These are phyloP conservation scores for Andrena bicolor DNA, from an alignment of 2,888 invertebrate species.

Conservation along the genomic window DNA sequence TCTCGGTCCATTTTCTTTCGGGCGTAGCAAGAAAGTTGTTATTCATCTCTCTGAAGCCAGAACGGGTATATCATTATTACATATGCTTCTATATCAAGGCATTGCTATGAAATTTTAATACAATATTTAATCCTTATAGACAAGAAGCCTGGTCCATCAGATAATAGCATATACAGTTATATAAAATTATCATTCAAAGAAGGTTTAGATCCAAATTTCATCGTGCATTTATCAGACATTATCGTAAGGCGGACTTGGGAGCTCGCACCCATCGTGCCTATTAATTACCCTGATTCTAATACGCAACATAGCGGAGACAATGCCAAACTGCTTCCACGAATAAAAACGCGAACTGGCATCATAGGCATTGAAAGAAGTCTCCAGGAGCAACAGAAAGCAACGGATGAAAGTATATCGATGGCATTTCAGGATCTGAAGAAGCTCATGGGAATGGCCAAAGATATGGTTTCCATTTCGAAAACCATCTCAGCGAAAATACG, in stretches of 20 bases:
- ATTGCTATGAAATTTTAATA: background rate
- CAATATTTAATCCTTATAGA: conserved; percentile 80
- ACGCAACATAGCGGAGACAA: conserved; percentile 32
- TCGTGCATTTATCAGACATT: conserved; percentile 88
- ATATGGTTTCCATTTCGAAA: conserved; percentile 97
- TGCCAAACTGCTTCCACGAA: conserved; percentile 82
- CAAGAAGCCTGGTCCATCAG: conserved; percentile 91
- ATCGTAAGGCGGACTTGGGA: conserved; percentile 90
- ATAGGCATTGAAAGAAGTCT: conserved; percentile 97
- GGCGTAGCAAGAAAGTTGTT: conserved; percentile 92
- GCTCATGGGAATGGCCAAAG: conserved; percentile 98
- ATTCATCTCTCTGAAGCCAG: conserved; percentile 90
- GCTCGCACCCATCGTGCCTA: conserved; percentile 77
- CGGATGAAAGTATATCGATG: conserved; percentile 95
- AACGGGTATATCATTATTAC: conserved; percentile 85
- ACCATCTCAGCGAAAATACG: conserved; percentile 96
- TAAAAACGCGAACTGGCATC: conserved; percentile 94
- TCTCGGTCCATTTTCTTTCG: conserved; percentile 92
- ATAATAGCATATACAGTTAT: conserved; percentile 89
- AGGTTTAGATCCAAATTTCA: conserved; percentile 90
- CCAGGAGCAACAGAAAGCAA: conserved; percentile 95
- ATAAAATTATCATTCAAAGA: conserved; percentile 95
- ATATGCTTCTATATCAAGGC: background rate
- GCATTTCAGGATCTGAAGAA: conserved; percentile 98
- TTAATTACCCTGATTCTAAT: conserved; percentile 27